Evolutionary conservation across 2,113 vertebrate genomes (phyloP), one percentile per base, ranked within the genome.

Genomic region (Agapornis roseicollis): DNA sequence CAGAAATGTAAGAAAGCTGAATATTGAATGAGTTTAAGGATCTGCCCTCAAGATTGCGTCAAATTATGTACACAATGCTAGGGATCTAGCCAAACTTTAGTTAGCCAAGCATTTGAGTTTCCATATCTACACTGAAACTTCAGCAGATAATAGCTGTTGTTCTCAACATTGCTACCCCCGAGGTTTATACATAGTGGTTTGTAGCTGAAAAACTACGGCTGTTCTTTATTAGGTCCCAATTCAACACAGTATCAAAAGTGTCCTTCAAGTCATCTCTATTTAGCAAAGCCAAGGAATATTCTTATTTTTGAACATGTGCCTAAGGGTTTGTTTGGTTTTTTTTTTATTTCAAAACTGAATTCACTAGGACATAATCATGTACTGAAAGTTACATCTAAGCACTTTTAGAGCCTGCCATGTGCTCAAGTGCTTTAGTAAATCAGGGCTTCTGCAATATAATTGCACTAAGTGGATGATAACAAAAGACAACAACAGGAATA

Each of bases 391-490:
- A 74, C 41, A 23, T 28, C 72, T 90, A 92, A 87, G 85, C 47
- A 56, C 69, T 88, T 90, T 64, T 65, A 84, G 46, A 87, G 65
- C 42, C 85, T 90, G 88, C 61, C 85, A 84, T 81, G 80, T 68
- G 61, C 85, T 87, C 61, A 56, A 87, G 65, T 65, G 41, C 61
- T 94, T 96, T 61, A 56, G 77, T 76, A 89, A 95, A 92, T 76
- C 70, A 60, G 61, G 61, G 93, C 56, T 86, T 92, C 82, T 84
- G 80, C 15, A 2, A 80, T 73, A 93, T 86, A 91, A 91, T 97
- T 96, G 88, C 52, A 71, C 72, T 94, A 96, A 97, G 85, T 94
- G 88, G 85, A 91, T 81, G 72, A 96, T 94, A 96, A 83, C 73
- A 92, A 92, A 93, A 90, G 80, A 90, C 64, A 95, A 94, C 74